Base-by-base conservation (phyloP, 1,140 invertebrate genomes). In the Heliothis subflexa region DNA sequence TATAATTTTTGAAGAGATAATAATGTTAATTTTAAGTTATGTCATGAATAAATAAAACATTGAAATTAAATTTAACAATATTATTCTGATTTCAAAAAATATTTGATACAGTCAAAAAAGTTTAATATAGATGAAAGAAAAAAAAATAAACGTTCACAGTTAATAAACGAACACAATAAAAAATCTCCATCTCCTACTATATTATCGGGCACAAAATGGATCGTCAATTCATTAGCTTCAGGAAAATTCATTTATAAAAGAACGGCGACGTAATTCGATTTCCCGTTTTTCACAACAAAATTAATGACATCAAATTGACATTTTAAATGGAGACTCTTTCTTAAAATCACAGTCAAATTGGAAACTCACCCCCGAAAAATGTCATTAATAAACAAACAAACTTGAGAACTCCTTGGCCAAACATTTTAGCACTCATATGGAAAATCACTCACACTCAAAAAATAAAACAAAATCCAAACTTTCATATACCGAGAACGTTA, bases 341-440 rank as follows among this genome's bases (percentile, higher is more conserved):
- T 47, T 45, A 66, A 72, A 76, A 52, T 64, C 21, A n/a, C 47
- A 64, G 14, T 50, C 0, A 76, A 75, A 62, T 62, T 57, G 33
- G 16, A 57, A 75, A 79, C 81, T 80, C 66, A 83, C 81, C 81
- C 64, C 66, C 78, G 9, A 80, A 76, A 57, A 80, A 76, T 45
- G 79, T 72, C 64, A 83, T 55, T 57, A 83, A 76, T 55, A 83
- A 74, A 50, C 50, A 78, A 50, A 76, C 75, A 76, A 80, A 62
- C 64, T 62, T 64, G 25, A 78, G 45, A 12, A 70, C 57, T 61
- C 74, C 61, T 50, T 73, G 54, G 16, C 64, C 55, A 18, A 70
- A 76, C 81, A 83, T 83, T 78, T 76, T 78, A 54, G 16, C 73
- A 76, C 73, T 64, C 13, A 50, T 52, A 57, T 14, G 21, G n/a